A percentile compares a stretch with the other conserved stretches of the same genome.
Conservation (phyloP, 2,888 invertebrate species). For the Ichneumoninae sp. region DNA sequence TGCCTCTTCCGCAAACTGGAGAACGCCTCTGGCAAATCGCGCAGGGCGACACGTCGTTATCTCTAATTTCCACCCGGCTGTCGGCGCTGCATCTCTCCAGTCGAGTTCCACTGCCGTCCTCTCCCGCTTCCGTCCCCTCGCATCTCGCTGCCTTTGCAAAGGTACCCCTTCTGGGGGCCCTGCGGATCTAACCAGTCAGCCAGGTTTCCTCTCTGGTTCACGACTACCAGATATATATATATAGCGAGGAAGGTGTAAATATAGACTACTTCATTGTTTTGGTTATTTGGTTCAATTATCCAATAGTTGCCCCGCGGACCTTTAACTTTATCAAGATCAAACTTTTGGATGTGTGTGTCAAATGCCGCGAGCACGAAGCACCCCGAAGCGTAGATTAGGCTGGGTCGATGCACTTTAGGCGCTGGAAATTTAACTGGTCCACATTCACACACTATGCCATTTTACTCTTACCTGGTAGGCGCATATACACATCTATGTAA, state of each 20-base stretch:
- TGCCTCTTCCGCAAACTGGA: slow-evolving; percentile 66
- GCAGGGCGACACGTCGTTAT: slow-evolving; percentile 71
- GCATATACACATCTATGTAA: slow-evolving; percentile 4
- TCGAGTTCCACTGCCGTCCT: slow-evolving; percentile 39
- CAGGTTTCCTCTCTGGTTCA: slow-evolving; percentile 18
- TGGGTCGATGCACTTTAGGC: background rate
- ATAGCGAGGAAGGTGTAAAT: slow-evolving; percentile 1
- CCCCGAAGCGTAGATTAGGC: background rate
- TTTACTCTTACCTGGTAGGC: background rate
- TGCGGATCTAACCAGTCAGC: slow-evolving; percentile 43
- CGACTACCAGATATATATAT: slow-evolving; percentile 6
- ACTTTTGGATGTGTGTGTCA: background rate
- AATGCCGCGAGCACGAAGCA: background rate
- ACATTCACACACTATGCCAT: background rate
- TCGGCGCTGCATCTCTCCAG: slow-evolving; percentile 66
- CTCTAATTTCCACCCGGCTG: slow-evolving; percentile 74
- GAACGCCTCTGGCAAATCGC: slow-evolving; percentile 69
- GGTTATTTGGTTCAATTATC: background rate
- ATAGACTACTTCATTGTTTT: background rate
- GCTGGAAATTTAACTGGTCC: background rate
- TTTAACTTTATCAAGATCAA: background rate
- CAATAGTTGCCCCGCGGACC: background rate
- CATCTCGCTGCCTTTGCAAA: slow-evolving; percentile 48
- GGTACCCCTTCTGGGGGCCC: slow-evolving; percentile 21
- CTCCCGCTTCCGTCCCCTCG: background rate